Evolutionary conservation across 2,888 invertebrate genomes (phyloP).

Genomic region (Tineola bisselliella): DNA sequence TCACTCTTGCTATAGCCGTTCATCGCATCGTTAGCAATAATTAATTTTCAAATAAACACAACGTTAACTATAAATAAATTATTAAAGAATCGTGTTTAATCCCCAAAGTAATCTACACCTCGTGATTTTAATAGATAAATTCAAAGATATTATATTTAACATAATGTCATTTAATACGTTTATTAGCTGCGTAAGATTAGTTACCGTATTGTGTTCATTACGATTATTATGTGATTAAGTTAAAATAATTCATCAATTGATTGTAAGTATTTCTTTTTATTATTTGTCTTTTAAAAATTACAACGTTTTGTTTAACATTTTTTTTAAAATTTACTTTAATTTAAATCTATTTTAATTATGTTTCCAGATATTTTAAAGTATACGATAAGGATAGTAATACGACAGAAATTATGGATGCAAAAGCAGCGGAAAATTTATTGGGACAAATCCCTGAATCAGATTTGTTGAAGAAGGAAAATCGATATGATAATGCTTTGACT

Average conservation of each 20-base stretch:
- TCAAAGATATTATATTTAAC: neutral
- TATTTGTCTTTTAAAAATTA: neutral
- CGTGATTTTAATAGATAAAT: neutral
- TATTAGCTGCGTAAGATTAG: neutral
- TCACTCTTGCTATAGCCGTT: neutral
- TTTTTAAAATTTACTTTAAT: no score
- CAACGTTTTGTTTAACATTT: no score
- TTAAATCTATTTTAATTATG: no score
- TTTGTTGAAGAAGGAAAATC: conserved; percentile 16
- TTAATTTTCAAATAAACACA: no score
- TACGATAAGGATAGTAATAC: neutral
- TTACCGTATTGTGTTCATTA: neutral
- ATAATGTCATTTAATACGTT: neutral
- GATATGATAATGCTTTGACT: conserved; percentile 38
- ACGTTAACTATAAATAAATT: neutral
- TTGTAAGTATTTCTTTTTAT: neutral
- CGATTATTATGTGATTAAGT: neutral
- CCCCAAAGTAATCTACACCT: neutral
- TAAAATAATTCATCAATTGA: neutral
- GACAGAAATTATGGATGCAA: conserved; percentile 24
- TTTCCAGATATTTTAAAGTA: neutral
- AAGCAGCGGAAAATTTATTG: conserved; percentile 47
- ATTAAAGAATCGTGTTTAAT: neutral
- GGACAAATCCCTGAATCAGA: conserved; percentile 30
- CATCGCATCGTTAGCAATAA: neutral